These are phyloP conservation scores for Drosophila austrosaltans DNA, from an alignment of 2,888 invertebrate genomes.

Conservation along the genomic window DNA sequence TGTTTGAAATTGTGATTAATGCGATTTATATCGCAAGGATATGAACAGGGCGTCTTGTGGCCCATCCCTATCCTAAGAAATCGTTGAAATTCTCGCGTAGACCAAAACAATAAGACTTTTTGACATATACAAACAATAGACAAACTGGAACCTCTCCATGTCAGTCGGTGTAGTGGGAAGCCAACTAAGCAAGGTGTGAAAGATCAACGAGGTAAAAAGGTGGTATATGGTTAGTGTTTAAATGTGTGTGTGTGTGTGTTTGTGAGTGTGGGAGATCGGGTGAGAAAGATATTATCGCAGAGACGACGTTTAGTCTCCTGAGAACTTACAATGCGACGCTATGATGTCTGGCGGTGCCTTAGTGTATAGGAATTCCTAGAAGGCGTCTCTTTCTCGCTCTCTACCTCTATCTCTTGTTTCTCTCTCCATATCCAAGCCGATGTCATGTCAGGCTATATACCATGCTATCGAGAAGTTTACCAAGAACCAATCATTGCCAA, in stretches of 20 bases:
- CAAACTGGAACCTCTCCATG: conserved; percentile 32
- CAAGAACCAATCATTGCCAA: conserved; percentile 71
- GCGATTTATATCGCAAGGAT: conserved; percentile 68
- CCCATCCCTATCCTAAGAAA: conserved; percentile 43
- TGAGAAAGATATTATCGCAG: conserved; percentile 44
- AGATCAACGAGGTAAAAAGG: conserved; percentile 47
- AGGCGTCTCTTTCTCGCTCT: conserved; percentile 13
- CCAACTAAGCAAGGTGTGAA: conserved; percentile 56
- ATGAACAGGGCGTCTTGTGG: conserved; percentile 19
- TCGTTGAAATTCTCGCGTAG: conserved; percentile 37
- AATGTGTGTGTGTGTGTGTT: conserved; percentile 28
- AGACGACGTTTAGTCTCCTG: conserved; percentile 46
- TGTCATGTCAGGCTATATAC: conserved; percentile 39
- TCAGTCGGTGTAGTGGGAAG: conserved; percentile 32
- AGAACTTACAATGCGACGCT: conserved; percentile 54
- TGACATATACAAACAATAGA: conserved; percentile 50
- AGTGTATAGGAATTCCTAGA: conserved; percentile 45
- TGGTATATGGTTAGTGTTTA: conserved; percentile 2
- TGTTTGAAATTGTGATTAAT: conserved; percentile 59
- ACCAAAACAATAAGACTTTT: conserved; percentile 36
- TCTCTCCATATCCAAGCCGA: background rate
- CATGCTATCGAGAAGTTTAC: conserved; percentile 59
- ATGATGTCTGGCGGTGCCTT: conserved; percentile 59
- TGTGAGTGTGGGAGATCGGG: conserved; percentile 12
- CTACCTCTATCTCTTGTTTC: background rate